Base-by-base conservation (phyloP, 2,888 invertebrate species). In the Ernsta delagoae region DNA sequence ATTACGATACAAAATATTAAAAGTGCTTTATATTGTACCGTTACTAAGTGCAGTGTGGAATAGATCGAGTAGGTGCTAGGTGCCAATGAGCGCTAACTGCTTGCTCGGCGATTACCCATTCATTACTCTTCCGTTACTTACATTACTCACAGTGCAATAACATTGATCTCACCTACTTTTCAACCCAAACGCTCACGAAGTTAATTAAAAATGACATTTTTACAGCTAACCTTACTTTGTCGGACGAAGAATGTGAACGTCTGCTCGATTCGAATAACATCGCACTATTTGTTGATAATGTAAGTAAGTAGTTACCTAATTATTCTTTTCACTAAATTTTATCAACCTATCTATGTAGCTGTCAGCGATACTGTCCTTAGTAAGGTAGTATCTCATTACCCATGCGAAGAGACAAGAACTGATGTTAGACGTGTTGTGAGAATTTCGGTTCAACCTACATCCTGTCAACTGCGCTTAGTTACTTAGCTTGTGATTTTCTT, bases 211-310 rank as follows among this genome's bases (percentile, higher is more conserved):
- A 53, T 34, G 16, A 36, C 5, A 4, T 34, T 69, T 43, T 41
- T 59, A 73, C 89, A 94, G 94, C 92, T 5, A 88, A 92, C 72
- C 82, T 90, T 68, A 75, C 86, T 6, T 80, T 94, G 61, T 82
- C 91, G 5, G 93, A 93, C 4, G 94, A 93, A 72, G 94, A 94
- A 77, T 93, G 93, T 77, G 83, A 93, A 73, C 81, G 80, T 50
- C 82, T 94, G 48, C 81, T 94, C 59, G 93, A 94, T 53, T 81
- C 89, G 1, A 86, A 87, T 72, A 88, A 90, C 75, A 79, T 92
- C 36, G 84, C 90, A 11, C 77, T 93, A 16, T 94, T 94, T 75
- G 93, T 93, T 11, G 90, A 91, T 74, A 93, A 94, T 75, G 93
- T 93, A 72, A 89, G 92, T 84, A 56, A 24, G 16, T 16, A 16